phyloP scores from a whole-genome alignment of 2,797 vertebrate genomes.

The Sylvia borin region DNA sequence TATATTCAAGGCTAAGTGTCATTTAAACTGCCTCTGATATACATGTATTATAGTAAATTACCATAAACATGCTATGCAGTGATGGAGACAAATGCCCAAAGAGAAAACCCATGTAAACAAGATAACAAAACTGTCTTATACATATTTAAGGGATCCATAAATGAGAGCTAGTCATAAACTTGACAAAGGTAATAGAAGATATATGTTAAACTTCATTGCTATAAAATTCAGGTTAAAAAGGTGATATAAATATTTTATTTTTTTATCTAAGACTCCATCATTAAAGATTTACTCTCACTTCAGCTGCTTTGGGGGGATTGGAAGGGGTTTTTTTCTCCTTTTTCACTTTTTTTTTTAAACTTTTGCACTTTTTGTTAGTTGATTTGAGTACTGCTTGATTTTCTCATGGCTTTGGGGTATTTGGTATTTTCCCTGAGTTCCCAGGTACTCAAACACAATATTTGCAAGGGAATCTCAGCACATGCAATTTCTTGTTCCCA shows the following conservation, averaged over 20 bases:
- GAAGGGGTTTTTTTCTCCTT: background rate
- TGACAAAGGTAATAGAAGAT: conserved; percentile 64
- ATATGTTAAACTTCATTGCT: conserved; percentile 62
- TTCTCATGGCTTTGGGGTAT: background rate
- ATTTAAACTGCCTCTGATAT: conserved; percentile 68
- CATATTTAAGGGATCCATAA: conserved; percentile 63
- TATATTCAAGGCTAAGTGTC: conserved; percentile 68
- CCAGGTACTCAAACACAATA: background rate
- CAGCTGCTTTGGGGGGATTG: background rate
- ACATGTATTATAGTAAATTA: conserved; percentile 67
- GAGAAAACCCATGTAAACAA: conserved; percentile 66
- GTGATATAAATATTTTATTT: conserved; percentile 68
- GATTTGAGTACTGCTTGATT: background rate
- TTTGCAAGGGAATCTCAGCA: background rate
- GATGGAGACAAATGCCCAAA: conserved; percentile 67
- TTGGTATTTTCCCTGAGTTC: background rate
- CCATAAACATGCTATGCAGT: conserved; percentile 60
- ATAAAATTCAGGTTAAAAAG: conserved; percentile 71
- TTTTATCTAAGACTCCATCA: conserved; percentile 53
- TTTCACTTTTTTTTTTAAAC: background rate
- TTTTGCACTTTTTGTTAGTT: background rate
- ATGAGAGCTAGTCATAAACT: conserved; percentile 50
- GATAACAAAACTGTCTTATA: conserved; percentile 70
- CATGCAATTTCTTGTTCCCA: background rate
- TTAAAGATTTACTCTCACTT: conserved; percentile 58